Evolutionary conservation across 1,140 invertebrate species (phyloP), one percentile per base, ranked within the genome.

Genomic region (Amyelois transitella): DNA sequence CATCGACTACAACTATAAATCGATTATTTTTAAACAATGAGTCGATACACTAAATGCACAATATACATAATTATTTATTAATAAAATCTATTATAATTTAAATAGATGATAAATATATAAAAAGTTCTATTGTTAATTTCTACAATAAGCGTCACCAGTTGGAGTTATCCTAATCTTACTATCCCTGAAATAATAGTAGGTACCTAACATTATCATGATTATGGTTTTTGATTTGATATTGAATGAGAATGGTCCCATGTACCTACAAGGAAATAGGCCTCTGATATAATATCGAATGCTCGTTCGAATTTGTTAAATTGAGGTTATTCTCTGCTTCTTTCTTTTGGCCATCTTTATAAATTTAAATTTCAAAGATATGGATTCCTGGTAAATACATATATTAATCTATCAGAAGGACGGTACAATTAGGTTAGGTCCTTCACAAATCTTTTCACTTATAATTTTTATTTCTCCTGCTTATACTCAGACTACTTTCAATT

Each of bases 131-230:
- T 75, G 73, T 80, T 79, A 73, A 68, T 74, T 19, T 77, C 71
- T 85, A 77, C 68, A 60, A 77, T 85, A 87, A 87, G 84, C 84
- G 82, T 87, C 78, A 87, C 81, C 81, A 73, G 71, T 80, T 78
- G 68, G 75, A 66, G 81, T 75, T 75, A 73, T 62, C 69, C 70
- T 79, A 81, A 67, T 64, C 69, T 82, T 78, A 81, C 73, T 64
- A 74, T 73, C 72, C 77, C 75, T 66, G 69, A 69, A 69, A 72
- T 75, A 63, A 70, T 57, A 74, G 67, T 70, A 75, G 73, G 73
- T 74, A 79, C 70, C 71, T 81, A 73, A 73, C 55, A 60, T 69
- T 66, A 72, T 69, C 52, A 60, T 86, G 78, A 83, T 83, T 84
- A 84, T 84, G 81, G 75, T 58, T 64, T 69, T 74, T 74, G 58